Evolutionary conservation across 1,140 invertebrate genomes (phyloP).

Genomic region (Chionoecetes opilio): DNA sequence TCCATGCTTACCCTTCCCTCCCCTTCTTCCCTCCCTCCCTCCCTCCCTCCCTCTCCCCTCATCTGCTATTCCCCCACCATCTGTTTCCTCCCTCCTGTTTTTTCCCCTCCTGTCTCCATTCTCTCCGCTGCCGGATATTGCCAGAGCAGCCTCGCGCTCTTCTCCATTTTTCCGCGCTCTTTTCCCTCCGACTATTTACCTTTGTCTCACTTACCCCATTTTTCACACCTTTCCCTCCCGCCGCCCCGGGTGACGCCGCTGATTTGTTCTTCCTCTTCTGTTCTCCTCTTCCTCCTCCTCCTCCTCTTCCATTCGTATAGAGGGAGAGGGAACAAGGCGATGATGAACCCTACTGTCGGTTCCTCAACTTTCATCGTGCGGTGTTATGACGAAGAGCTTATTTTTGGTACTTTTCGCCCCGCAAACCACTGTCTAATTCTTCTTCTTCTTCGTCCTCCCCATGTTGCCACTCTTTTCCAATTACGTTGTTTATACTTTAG

Average conservation of each 20-base stretch:
- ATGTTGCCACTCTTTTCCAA: neutral
- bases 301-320: neutral
- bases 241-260: slow-evolving; percentile 4
- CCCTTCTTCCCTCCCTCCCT: slow-evolving; percentile 23
- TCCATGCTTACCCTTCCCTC: neutral
- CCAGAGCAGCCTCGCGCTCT: slow-evolving; percentile 48
- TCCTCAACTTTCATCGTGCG: neutral
- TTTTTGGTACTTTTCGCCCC: neutral
- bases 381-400: neutral
- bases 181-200: slow-evolving; percentile 36
- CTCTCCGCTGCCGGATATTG: slow-evolving; percentile 53
- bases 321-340: too few species aligned
- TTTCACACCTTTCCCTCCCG: slow-evolving; percentile 24
- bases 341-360: neutral
- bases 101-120: slow-evolving; percentile 33
- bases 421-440: neutral
- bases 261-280: neutral
- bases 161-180: slow-evolving; percentile 7
- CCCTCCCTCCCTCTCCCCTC: neutral
- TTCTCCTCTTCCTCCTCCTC: neutral
- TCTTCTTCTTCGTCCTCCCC: neutral
- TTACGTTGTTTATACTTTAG: neutral
- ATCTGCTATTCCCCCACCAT: slow-evolving; percentile 35
- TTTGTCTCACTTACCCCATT: slow-evolving; percentile 33
- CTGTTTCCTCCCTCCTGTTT: slow-evolving; percentile 47